phyloP scores from a whole-genome alignment of 2,113 vertebrate species.

The Aptenodytes forsteri region DNA sequence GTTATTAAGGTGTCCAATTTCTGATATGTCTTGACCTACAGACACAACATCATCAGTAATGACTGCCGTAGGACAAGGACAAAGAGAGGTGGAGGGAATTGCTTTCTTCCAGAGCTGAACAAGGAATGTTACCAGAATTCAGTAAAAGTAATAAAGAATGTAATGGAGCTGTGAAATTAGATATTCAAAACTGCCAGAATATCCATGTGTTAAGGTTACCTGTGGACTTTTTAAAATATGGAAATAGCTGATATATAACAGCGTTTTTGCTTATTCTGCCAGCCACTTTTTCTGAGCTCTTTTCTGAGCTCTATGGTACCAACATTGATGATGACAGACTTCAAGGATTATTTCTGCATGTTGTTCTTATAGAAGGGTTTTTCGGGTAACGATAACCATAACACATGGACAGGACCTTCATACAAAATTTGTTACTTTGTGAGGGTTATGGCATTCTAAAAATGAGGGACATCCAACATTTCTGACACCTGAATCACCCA shows the following conservation, averaged over 20 bases:
- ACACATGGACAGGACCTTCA: not conserved
- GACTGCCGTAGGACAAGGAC: not conserved
- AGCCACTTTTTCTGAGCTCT: not conserved
- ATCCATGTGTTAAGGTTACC: not conserved
- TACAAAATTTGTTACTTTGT: not conserved
- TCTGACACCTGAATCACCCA: not conserved
- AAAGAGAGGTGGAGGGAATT: not conserved
- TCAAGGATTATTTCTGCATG: not conserved
- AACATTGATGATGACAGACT: not conserved
- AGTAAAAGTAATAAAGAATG: not conserved
- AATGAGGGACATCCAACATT: not conserved
- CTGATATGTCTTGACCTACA: not conserved
- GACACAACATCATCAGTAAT: not conserved
- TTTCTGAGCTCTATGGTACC: not conserved
- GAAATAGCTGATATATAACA: not conserved
- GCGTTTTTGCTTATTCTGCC: not conserved
- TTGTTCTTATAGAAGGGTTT: not conserved
- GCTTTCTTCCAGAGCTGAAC: not conserved
- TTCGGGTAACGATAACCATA: not conserved
- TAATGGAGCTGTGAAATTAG: not conserved
- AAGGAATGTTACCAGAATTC: not conserved
- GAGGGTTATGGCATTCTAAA: not conserved
- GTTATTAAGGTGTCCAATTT: conserved; percentile 15
- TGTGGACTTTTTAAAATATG: not conserved
- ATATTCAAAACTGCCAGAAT: not conserved